Conservation (phyloP, 1,140 invertebrate genomes). For the Drosophila punjabiensis region DNA sequence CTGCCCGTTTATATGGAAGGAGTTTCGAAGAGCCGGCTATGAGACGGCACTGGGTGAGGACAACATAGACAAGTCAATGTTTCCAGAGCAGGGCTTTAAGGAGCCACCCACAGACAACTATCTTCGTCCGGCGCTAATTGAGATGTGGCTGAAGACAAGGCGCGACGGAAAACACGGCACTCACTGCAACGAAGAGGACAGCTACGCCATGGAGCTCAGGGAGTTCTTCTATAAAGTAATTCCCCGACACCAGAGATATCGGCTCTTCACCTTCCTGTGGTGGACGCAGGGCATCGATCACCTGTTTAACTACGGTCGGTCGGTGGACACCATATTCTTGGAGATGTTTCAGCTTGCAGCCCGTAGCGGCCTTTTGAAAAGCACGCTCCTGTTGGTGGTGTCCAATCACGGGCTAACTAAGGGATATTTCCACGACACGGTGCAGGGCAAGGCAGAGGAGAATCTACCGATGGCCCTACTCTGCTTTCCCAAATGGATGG, state of each 20-base stretch:
- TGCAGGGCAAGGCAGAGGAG: conserved; percentile 92
- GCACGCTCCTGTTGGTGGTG: conserved; percentile 91
- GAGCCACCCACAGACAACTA: conserved; percentile 93
- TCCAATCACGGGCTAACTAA: conserved; percentile 96
- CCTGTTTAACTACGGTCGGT: conserved; percentile 89
- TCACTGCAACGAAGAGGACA: conserved; percentile 87
- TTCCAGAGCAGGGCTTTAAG: conserved; percentile 92
- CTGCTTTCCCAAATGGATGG: conserved; percentile 90
- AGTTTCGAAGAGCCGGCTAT: conserved; percentile 89
- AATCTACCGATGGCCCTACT: conserved; percentile 93
- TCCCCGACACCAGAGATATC: conserved; percentile 82
- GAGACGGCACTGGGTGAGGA: conserved; percentile 93
- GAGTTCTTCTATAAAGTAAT: conserved; percentile 86
- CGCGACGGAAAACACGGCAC: conserved; percentile 38
- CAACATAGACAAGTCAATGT: conserved; percentile 89
- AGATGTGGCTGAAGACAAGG: conserved; percentile 85
- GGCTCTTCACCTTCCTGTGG: conserved; percentile 91
- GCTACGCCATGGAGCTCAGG: conserved; percentile 86
- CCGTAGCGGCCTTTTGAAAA: conserved; percentile 87
- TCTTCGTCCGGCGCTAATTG: conserved; percentile 89
- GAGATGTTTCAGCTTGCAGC: conserved; percentile 87
- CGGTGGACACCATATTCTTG: conserved; percentile 87
- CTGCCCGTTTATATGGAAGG: conserved; percentile 92
- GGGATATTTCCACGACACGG: conserved; percentile 86
- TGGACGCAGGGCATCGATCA: conserved; percentile 91